Percentiles rank a stretch among this genome's conserved stretches.
phyloP scores from a whole-genome alignment of 1,140 invertebrate species.

The Leptoteleia sp. region DNA sequence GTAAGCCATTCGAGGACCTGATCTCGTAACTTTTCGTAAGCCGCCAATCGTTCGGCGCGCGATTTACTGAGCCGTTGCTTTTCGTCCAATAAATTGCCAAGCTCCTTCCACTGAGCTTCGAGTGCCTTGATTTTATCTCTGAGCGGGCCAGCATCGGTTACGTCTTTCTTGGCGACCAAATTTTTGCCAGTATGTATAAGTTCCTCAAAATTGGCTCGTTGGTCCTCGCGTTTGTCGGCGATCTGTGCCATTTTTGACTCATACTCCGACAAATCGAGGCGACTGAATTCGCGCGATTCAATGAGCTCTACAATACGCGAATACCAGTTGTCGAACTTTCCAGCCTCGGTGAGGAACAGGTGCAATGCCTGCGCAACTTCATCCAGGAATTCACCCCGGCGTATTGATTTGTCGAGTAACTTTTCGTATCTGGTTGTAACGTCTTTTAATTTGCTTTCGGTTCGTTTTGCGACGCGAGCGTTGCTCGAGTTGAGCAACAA shows the following conservation, averaged over 20 bases:
- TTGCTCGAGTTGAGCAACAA: constrained; percentile 91
- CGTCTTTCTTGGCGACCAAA: constrained; percentile 92
- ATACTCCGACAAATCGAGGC: constrained; percentile 87
- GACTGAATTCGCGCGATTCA: constrained; percentile 86
- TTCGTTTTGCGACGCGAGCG: constrained; percentile 92
- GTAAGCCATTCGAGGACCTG: constrained; percentile 93
- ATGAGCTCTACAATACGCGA: constrained; percentile 87
- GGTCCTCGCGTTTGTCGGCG: constrained; percentile 81
- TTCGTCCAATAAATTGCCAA: constrained; percentile 89
- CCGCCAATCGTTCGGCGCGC: constrained; percentile 90
- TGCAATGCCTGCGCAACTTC: constrained; percentile 88
- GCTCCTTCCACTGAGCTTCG: constrained; percentile 93
- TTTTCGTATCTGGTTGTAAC: constrained; percentile 92
- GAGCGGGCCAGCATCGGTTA: constrained; percentile 92
- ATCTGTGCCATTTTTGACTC: constrained; percentile 84
- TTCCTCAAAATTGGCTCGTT: constrained; percentile 86
- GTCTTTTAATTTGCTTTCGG: constrained; percentile 93
- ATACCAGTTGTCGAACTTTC: constrained; percentile 87
- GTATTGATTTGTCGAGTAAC: constrained; percentile 89
- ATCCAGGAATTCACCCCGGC: constrained; percentile 90
- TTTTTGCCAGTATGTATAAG: constrained; percentile 90
- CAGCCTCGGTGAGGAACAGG: constrained; percentile 87
- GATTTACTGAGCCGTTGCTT: constrained; percentile 90
- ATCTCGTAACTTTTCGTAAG: constrained; percentile 91
- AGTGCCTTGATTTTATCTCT: constrained; percentile 93